Conservation (phyloP, 2,113 vertebrate genomes). For the Telmatochromis sp. region DNA sequence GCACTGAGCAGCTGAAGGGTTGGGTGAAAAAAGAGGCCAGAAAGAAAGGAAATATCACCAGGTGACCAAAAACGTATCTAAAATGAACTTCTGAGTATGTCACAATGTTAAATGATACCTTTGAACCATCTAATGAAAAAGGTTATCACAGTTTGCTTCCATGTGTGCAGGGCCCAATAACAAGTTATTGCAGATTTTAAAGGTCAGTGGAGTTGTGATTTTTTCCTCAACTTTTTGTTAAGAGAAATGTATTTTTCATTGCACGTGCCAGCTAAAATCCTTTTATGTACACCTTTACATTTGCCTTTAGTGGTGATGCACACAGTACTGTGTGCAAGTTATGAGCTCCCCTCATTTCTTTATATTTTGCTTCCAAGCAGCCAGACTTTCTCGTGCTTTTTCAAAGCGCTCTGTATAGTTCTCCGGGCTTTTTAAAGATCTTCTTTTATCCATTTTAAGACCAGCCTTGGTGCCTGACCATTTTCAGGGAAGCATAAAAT, state of each 20-base stretch:
- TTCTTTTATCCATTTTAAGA: not conserved
- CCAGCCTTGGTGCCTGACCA: not conserved
- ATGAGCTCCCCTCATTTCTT: not conserved
- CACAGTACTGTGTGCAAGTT: not conserved
- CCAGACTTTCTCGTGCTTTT: not conserved
- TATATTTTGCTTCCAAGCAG: not conserved
- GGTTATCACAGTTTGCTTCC: not conserved
- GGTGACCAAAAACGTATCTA: not conserved
- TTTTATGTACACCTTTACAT: not conserved
- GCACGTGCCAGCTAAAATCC: not conserved
- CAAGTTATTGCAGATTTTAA: not conserved
- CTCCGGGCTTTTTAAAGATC: not conserved
- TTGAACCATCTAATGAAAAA: not conserved
- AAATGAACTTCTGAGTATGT: not conserved
- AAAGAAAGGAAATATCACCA: not conserved
- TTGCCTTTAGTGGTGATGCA: not conserved
- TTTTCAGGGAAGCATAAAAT: not conserved
- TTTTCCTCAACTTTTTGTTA: not conserved
- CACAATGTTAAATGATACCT: not conserved
- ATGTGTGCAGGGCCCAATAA: accelerated
- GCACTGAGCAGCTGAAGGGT: not conserved
- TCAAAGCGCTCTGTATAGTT: not conserved
- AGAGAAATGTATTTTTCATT: not conserved
- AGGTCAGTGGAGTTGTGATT: not conserved
- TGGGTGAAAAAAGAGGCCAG: not conserved